Percentiles rank a stretch among this genome's conserved stretches.
These are phyloP conservation scores for Aleiodes alternator DNA, from an alignment of 2,888 invertebrate genomes.

Conservation along the genomic window DNA sequence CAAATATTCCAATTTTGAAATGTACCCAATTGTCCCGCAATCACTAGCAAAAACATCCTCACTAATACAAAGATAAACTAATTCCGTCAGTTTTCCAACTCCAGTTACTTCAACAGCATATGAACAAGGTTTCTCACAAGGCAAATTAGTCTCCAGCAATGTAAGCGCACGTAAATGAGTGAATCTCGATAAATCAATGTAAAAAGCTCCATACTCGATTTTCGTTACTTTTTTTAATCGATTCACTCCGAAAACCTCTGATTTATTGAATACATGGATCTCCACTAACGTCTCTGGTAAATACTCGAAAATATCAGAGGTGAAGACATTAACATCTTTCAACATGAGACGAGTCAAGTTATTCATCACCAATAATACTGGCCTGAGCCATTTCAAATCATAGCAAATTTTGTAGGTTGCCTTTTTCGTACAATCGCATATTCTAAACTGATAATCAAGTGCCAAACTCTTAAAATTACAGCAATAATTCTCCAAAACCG, in stretches of 20 bases:
- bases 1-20: constrained; percentile 3
- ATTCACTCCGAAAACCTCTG: not conserved
- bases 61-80: constrained; percentile 1
- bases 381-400: not conserved
- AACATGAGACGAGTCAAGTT: constrained; percentile 7
- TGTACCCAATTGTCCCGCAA: not conserved
- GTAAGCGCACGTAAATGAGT: constrained; percentile 10
- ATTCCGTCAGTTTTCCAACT: not conserved
- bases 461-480: not conserved
- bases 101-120: not conserved
- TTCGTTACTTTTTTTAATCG: no score
- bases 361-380: not conserved
- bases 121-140: not conserved
- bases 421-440: not conserved
- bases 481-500: not conserved
- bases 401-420: not conserved
- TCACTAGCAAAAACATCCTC: not conserved
- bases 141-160: not conserved
- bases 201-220: not conserved
- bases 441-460: not conserved
- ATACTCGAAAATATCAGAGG: not conserved
- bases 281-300: not conserved
- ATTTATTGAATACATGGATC: constrained; percentile 18
- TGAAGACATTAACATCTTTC: constrained; percentile 1
- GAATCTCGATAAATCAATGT: constrained; percentile 10